Conservation (phyloP, 2,888 invertebrate species). For the Macrophya alboannulata region DNA sequence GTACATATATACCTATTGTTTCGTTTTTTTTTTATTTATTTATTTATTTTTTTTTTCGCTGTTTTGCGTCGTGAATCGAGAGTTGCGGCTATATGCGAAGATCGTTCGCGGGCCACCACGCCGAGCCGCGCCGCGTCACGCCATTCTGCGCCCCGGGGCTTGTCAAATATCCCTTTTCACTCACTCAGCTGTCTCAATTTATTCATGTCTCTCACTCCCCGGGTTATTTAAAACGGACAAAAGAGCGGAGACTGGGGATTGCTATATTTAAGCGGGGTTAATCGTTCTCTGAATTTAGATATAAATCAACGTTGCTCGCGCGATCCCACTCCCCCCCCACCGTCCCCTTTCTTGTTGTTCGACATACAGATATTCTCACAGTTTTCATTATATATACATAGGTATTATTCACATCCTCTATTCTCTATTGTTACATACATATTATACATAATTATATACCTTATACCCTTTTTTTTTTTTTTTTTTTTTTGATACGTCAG, state of each 20-base stretch:
- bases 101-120: not conserved
- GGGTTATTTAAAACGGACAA: constrained; percentile 31
- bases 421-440: not conserved
- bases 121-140: not conserved
- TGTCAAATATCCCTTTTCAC: constrained; percentile 39
- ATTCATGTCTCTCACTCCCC: constrained; percentile 31
- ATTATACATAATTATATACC: no score
- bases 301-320: not conserved
- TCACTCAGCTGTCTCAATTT: constrained; percentile 44
- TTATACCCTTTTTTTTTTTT: no score
- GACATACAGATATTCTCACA: not conserved
- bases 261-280: constrained; percentile 30
- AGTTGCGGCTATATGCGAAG: not conserved
- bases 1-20: not conserved
- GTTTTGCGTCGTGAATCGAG: not conserved
- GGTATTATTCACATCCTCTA: not conserved
- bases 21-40: no score
- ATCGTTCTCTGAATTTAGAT: constrained; percentile 47
- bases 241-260: constrained; percentile 31
- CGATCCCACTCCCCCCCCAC: not conserved
- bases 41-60: no score
- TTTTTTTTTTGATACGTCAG: no score
- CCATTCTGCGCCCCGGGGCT: not conserved
- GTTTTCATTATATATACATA: not conserved
- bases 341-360: not conserved